Conservation (phyloP, 1,140 invertebrate genomes). For the Metopolophium dirhodum region DNA sequence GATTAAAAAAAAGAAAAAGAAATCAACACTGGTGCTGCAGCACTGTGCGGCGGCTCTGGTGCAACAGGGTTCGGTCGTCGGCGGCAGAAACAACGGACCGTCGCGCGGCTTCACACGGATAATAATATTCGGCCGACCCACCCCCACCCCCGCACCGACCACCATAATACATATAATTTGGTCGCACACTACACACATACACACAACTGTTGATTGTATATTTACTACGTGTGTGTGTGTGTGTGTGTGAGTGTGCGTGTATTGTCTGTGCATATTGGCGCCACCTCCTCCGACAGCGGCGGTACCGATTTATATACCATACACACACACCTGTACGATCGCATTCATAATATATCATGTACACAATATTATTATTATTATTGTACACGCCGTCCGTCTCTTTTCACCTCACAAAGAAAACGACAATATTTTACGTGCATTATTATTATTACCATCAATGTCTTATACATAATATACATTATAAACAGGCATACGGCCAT, state of each 20-base stretch:
- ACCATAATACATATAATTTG: background rate
- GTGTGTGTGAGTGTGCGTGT: background rate
- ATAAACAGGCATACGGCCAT: background rate
- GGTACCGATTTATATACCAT: background rate
- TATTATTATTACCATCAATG: background rate
- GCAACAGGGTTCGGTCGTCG: background rate
- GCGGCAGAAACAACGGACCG: background rate
- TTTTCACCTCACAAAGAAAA: constrained; percentile 2
- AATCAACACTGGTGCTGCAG: background rate
- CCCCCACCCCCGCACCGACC: background rate
- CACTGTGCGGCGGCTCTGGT: background rate
- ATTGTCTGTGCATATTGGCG: constrained; percentile 8
- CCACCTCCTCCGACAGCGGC: constrained; percentile 17
- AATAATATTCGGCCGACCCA: constrained; percentile 3
- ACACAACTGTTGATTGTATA: background rate
- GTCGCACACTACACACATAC: background rate
- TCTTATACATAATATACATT: background rate
- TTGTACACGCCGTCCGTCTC: background rate
- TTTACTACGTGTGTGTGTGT: background rate
- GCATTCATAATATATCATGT: constrained; percentile 14
- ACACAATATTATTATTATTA: background rate
- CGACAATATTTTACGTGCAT: constrained; percentile 7
- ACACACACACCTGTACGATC: background rate
- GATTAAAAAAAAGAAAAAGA: background rate
- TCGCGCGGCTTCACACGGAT: constrained; percentile 23